Evolutionary conservation across 2,113 vertebrate genomes (phyloP).

Genomic region (Entosphenus tridentatus): DNA sequence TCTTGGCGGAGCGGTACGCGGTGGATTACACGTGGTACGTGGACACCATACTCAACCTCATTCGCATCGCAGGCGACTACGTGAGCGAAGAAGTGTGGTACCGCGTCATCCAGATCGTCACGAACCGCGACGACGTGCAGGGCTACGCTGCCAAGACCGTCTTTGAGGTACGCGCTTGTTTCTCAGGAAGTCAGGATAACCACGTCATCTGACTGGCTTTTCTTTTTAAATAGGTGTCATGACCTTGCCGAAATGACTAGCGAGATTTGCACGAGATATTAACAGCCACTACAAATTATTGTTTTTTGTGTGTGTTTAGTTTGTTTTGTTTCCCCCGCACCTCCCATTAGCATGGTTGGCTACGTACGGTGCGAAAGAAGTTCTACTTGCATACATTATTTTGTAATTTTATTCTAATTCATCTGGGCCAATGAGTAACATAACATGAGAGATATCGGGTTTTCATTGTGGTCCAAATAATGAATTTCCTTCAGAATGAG

Average conservation of each 20-base stretch:
- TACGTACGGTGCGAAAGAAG: no score
- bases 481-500: no score
- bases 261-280: no score
- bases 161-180: constrained; percentile 37
- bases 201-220: no score
- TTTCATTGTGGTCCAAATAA: no score
- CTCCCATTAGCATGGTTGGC: background rate
- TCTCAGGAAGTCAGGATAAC: no score
- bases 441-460: no score
- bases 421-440: no score
- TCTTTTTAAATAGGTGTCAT: no score
- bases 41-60: constrained; percentile 73
- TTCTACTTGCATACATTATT: no score
- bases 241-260: no score
- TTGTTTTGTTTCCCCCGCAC: background rate
- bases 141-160: constrained; percentile 74
- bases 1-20: constrained; percentile 64
- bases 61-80: constrained; percentile 70
- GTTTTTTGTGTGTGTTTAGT: constrained; percentile 2
- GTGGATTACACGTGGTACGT: constrained; percentile 87
- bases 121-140: constrained; percentile 68
- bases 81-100: constrained; percentile 87
- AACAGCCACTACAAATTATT: background rate
- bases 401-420: no score
- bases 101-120: constrained; percentile 72